Evolutionary conservation across 1,140 invertebrate species (phyloP).

Genomic region (Brachionus angularis): DNA sequence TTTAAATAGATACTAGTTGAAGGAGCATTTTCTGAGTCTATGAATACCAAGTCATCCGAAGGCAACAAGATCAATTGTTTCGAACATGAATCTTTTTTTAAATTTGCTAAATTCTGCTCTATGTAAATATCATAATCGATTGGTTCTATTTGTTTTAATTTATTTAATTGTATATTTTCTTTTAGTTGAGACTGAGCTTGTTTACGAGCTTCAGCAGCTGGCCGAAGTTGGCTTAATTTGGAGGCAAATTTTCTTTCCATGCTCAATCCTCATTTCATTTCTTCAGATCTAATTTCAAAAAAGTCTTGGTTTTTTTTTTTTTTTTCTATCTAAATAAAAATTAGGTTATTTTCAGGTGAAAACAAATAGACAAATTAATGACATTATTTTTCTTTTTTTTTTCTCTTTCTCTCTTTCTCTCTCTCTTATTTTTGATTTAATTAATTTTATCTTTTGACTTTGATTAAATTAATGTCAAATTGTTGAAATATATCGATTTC

Average conservation of each 20-base stretch:
- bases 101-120: background rate
- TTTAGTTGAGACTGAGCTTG: constrained; percentile 35
- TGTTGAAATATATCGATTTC: no score
- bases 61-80: constrained; percentile 26
- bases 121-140: constrained; percentile 34
- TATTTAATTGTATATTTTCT: constrained; percentile 35
- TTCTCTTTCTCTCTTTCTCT: no score
- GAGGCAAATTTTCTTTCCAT: constrained; percentile 43
- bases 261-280: background rate
- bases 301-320: constrained; percentile 11
- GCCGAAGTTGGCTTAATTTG: constrained; percentile 29
- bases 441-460: no score
- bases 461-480: no score
- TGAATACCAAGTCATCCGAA: constrained; percentile 30
- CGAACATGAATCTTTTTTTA: constrained; percentile 26
- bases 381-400: no score
- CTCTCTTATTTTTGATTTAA: no score
- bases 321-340: no score
- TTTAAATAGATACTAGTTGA: no score
- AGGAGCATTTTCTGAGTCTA: no score
- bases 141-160: constrained; percentile 39
- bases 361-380: no score
- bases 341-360: no score
- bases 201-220: constrained; percentile 36
- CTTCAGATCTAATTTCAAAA: constrained; percentile 21